Conservation (phyloP, 1,140 invertebrate genomes). For the Drosophila melanica region DNA sequence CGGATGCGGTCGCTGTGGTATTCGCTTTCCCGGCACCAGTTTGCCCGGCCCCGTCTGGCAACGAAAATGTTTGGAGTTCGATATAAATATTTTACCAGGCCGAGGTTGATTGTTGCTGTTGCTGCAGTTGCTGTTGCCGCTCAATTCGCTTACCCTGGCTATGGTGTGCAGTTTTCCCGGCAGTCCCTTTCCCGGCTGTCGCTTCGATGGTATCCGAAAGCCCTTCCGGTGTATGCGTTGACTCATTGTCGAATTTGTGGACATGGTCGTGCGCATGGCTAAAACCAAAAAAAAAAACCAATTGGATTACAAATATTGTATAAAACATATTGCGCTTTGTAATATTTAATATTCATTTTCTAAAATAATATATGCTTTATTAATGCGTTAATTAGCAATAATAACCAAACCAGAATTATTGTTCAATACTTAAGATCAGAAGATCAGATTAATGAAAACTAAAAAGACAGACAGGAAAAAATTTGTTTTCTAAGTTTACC, state of each 20-base stretch:
- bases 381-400: too few relatives aligned
- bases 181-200: conserved; percentile 86
- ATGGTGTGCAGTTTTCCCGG: conserved; percentile 85
- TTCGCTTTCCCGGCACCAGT: conserved; percentile 84
- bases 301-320: too few relatives aligned
- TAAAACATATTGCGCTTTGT: too few relatives aligned
- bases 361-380: too few relatives aligned
- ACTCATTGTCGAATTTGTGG: conserved; percentile 87
- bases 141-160: conserved; percentile 63
- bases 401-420: too few relatives aligned
- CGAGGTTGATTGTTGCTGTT: not conserved
- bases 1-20: conserved; percentile 81
- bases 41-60: conserved; percentile 84
- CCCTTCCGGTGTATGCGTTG: conserved; percentile 87
- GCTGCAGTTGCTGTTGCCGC: not conserved
- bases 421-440: too few relatives aligned
- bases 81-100: not conserved
- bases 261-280: conserved; percentile 89
- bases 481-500: too few relatives aligned
- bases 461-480: too few relatives aligned
- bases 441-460: too few relatives aligned
- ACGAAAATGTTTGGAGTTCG: not conserved
- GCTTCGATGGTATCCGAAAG: conserved; percentile 85
- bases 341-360: too few relatives aligned
- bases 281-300: conserved; percentile 9